Percentiles rank a stretch among this genome's conserved stretches.
Evolutionary conservation across 2,113 vertebrate species (phyloP).

Genomic region (Coryphaenoides rupestris): DNA sequence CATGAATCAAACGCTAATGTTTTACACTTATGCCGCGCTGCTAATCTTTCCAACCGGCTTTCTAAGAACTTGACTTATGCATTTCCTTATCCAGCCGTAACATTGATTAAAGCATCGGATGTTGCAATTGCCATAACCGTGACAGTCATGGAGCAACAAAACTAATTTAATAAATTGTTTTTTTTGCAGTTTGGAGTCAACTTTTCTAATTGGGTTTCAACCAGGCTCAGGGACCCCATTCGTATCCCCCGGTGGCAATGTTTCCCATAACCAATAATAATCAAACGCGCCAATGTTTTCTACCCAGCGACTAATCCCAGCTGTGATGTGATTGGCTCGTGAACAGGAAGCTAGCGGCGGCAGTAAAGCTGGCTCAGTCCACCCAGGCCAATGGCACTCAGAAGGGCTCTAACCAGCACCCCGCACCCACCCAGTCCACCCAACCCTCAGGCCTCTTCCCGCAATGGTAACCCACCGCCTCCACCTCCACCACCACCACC

Average conservation of each 20-base stretch:
- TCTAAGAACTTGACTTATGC: no score
- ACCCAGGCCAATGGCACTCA: conserved; percentile 93
- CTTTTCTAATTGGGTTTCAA: conserved; percentile 29
- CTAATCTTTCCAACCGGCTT: no score
- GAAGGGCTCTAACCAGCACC: conserved; percentile 83
- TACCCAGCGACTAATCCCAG: conserved; percentile 60
- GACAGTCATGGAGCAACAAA: no score
- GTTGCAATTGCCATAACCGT: no score
- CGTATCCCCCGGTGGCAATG: conserved; percentile 21
- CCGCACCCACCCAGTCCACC: conserved; percentile 81
- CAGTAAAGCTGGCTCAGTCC: conserved; percentile 93
- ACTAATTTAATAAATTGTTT: no score
- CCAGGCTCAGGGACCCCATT: conserved; percentile 35
- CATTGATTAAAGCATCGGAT: no score
- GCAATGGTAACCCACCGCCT: conserved; percentile 85
- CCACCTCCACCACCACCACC: not conserved
- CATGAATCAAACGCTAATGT: no score
- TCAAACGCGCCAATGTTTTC: conserved; percentile 30
- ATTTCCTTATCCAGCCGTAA: no score
- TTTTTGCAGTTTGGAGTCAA: conserved; percentile 7
- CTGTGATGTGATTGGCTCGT: conserved; percentile 73
- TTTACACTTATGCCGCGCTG: no score
- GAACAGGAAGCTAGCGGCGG: conserved; percentile 95
- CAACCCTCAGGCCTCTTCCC: conserved; percentile 86
- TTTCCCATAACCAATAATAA: conserved; percentile 17